A percentile compares a stretch with the other conserved stretches of the same genome.
Conservation (phyloP, 2,113 vertebrate species). For the Coreoperca whiteheadi region DNA sequence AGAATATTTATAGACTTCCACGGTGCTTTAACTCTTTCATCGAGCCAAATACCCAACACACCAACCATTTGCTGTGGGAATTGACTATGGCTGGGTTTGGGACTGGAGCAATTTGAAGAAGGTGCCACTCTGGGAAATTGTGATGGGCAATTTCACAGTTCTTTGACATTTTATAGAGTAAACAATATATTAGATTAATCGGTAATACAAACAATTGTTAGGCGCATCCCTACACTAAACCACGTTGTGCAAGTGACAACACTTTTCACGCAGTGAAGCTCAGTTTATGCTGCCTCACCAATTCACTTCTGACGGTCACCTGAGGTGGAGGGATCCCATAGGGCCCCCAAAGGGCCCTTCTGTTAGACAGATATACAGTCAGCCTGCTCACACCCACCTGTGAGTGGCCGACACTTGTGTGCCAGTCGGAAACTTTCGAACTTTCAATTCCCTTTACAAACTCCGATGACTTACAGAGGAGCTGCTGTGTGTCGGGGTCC, state of each 20-base stretch:
- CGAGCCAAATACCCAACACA: not conserved
- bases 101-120: not conserved
- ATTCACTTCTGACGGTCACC: slow-evolving; percentile 8
- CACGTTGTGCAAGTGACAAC: not conserved
- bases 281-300: not conserved
- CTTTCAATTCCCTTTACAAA: slow-evolving; percentile 24
- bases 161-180: not conserved
- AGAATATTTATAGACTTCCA: no score
- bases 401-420: not conserved
- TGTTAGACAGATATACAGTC: not conserved
- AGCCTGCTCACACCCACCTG: not conserved
- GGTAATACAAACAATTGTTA: not conserved
- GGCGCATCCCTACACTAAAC: not conserved
- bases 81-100: not conserved
- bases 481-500: not conserved
- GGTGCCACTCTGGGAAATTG: no score
- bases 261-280: not conserved
- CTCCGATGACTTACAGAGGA: not conserved
- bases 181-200: not conserved
- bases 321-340: not conserved
- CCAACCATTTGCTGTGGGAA: not conserved
- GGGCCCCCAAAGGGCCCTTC: slow-evolving; percentile 4
- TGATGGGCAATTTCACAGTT: not conserved
- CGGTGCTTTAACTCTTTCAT: not conserved
- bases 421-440: not conserved